A percentile compares a stretch with the other conserved stretches of the same genome.
phyloP scores from a whole-genome alignment of 2,888 invertebrate species.

The Philopedon plagiatum region DNA sequence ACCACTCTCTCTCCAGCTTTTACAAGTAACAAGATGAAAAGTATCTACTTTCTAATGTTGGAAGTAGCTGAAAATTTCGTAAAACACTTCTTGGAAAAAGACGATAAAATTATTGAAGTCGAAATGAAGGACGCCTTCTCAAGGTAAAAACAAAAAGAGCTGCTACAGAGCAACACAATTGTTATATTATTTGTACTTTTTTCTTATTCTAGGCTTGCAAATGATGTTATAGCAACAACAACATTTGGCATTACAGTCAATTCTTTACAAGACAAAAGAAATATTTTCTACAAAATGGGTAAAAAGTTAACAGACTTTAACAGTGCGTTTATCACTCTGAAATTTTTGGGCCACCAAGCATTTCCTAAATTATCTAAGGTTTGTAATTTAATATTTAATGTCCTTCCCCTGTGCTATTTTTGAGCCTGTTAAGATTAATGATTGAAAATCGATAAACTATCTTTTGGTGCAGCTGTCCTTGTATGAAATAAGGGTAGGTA shows the following conservation, averaged over 20 bases:
- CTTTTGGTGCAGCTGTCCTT: too few relatives aligned
- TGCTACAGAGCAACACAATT: too few relatives aligned
- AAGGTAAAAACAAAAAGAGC: conserved; percentile 4
- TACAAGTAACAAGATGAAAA: conserved; percentile 73
- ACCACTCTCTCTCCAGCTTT: conserved; percentile 72
- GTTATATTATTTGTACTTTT: neutral
- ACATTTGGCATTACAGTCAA: neutral
- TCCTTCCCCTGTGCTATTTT: too few relatives aligned
- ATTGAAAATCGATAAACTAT: too few relatives aligned
- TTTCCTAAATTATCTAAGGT: neutral
- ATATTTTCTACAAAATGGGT: neutral
- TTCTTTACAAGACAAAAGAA: neutral
- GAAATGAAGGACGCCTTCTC: conserved; percentile 69
- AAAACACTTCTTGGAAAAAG: too few relatives aligned
- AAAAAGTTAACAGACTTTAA: neutral
- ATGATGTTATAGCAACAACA: neutral
- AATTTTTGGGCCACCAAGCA: neutral
- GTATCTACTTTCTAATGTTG: conserved; percentile 64
- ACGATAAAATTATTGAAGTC: too few relatives aligned
- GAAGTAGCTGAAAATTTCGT: too few relatives aligned
- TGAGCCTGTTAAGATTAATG: too few relatives aligned
- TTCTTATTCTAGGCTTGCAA: neutral
- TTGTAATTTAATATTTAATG: too few relatives aligned
- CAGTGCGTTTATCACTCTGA: neutral
- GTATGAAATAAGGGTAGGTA: too few relatives aligned